A percentile compares a stretch with the other conserved stretches of the same genome.
These are phyloP conservation scores for Mormyrus hasselquistii DNA, from an alignment of 2,797 vertebrate genomes.

Conservation along the genomic window DNA sequence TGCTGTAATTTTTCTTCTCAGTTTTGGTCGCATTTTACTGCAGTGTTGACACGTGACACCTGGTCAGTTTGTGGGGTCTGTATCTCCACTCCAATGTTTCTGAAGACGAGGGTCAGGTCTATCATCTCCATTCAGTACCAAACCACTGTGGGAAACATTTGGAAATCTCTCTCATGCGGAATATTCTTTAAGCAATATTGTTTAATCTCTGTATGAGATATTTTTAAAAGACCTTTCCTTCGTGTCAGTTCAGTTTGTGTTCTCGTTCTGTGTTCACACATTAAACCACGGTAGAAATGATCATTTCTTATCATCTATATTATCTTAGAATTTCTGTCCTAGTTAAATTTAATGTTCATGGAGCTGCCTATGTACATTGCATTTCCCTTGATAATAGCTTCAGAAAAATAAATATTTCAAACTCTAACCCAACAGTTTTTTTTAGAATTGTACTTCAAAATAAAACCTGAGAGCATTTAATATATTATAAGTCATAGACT, in stretches of 20 bases:
- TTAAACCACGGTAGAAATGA: not conserved
- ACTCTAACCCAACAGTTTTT: not conserved
- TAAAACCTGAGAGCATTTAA: not conserved
- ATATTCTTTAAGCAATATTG: not conserved
- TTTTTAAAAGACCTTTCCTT: not conserved
- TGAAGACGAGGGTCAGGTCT: not conserved
- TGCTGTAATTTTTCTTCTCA: not conserved
- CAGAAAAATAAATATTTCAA: not conserved
- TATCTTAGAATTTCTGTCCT: not conserved
- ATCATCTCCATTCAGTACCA: not conserved
- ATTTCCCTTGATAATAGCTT: not conserved
- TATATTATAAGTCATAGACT: not conserved
- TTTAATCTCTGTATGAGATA: not conserved
- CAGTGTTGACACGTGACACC: not conserved
- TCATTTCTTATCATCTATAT: not conserved
- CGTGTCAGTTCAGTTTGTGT: not conserved
- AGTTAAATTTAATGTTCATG: not conserved
- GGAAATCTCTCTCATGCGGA: not conserved
- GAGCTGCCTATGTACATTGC: not conserved
- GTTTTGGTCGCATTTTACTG: not conserved
- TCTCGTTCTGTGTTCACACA: not conserved
- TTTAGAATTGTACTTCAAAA: not conserved
- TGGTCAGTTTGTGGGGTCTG: not conserved
- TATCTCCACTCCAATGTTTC: not conserved
- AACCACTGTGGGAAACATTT: not conserved